A percentile compares a stretch with the other conserved stretches of the same genome.
Conservation (phyloP, 2,888 invertebrate species). For the Peribatodes rhomboidaria region DNA sequence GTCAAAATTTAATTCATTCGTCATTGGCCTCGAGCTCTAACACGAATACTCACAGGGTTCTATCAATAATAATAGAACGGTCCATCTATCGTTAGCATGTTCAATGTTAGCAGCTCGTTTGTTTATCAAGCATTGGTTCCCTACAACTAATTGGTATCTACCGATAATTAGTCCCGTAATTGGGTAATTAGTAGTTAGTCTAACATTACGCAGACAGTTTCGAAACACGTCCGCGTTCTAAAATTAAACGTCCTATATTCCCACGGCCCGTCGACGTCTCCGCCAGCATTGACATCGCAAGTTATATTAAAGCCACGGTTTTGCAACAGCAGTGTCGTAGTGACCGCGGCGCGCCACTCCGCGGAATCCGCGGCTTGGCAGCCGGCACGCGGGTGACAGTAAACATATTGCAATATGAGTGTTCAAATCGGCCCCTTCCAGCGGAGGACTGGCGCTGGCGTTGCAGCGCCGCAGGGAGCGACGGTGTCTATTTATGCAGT, state of each 20-base stretch:
- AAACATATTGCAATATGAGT: constrained; percentile 75
- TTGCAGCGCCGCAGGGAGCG: constrained; percentile 55
- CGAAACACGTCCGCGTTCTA: constrained; percentile 64
- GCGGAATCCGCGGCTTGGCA: constrained; percentile 76
- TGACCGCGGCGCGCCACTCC: constrained; percentile 34
- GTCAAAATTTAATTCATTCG: constrained; percentile 4
- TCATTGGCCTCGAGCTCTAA: not conserved
- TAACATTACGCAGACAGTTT: constrained; percentile 47
- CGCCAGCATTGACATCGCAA: constrained; percentile 61
- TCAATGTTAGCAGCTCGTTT: constrained; percentile 18
- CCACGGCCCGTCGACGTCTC: constrained; percentile 61
- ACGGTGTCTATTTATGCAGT: constrained; percentile 79
- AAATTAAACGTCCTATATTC: constrained; percentile 75
- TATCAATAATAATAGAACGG: constrained; percentile 9
- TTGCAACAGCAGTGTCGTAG: constrained; percentile 64
- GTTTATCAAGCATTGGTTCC: constrained; percentile 27
- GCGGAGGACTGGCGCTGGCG: constrained; percentile 41
- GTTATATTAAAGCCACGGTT: constrained; percentile 62
- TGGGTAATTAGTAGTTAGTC: constrained; percentile 37
- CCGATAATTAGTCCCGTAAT: constrained; percentile 33
- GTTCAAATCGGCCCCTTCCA: constrained; percentile 63
- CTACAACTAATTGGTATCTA: constrained; percentile 16
- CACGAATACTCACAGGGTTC: not conserved
- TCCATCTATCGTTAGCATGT: constrained; percentile 1
- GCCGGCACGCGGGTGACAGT: constrained; percentile 63